Percentiles rank a stretch among this genome's conserved stretches.
These are phyloP conservation scores for Stictonetta naevosa DNA, from an alignment of 2,113 vertebrate species.

Conservation along the genomic window DNA sequence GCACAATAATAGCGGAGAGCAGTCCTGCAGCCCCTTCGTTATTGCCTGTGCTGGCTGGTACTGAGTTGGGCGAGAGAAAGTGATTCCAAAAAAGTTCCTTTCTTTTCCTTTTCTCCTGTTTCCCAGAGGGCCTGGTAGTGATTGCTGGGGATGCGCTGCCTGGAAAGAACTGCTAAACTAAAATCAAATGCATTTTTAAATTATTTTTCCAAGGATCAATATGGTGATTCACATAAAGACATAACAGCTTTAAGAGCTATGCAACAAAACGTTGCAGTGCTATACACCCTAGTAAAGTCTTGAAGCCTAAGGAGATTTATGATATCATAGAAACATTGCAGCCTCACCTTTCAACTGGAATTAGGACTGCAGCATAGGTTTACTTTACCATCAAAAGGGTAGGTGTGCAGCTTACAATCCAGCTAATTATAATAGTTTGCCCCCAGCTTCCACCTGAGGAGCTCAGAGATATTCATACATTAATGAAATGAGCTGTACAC, in stretches of 20 bases:
- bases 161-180: slow-evolving; percentile 17
- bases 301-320: neutral
- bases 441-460: neutral
- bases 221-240: neutral
- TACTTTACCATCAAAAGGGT: neutral
- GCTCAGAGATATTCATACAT: neutral
- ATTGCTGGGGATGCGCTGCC: slow-evolving; percentile 51
- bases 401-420: neutral
- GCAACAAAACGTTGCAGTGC: neutral
- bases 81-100: slow-evolving; percentile 59
- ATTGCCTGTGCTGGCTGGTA: slow-evolving; percentile 42
- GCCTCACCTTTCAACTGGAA: neutral
- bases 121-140: slow-evolving; percentile 40
- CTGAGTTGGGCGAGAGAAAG: slow-evolving; percentile 21
- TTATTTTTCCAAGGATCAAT: neutral
- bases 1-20: slow-evolving; percentile 74
- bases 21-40: slow-evolving; percentile 54
- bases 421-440: slow-evolving; percentile 1
- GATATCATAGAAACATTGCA: neutral
- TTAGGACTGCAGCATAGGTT: neutral
- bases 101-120: neutral
- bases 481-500: neutral
- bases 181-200: slow-evolving; percentile 16
- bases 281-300: neutral
- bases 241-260: neutral